phyloP scores from a whole-genome alignment of 2,888 invertebrate species.

The Aphelenchoides bicaudatus region DNA sequence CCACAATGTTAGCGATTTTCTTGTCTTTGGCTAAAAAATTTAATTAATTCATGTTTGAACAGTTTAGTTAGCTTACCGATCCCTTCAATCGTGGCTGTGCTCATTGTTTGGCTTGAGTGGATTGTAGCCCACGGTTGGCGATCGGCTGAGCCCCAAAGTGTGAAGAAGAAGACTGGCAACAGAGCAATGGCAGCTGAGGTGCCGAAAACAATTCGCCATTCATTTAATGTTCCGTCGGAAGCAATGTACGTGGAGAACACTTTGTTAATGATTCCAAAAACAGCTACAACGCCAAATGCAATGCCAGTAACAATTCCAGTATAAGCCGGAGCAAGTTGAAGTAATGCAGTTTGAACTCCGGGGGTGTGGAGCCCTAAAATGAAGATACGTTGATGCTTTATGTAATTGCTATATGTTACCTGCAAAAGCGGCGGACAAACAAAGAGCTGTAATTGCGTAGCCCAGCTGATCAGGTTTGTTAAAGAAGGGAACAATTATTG shows the following conservation, averaged over 20 bases:
- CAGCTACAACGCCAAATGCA: slow-evolving; percentile 54
- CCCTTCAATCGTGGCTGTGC: slow-evolving; percentile 1
- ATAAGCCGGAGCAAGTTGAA: slow-evolving; percentile 58
- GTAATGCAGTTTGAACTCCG: slow-evolving; percentile 57
- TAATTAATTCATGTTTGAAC: too few species aligned
- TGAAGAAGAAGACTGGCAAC: slow-evolving; percentile 55
- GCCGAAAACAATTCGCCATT: slow-evolving; percentile 55
- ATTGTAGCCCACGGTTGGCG: slow-evolving; percentile 17
- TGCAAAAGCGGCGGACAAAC: slow-evolving; percentile 55
- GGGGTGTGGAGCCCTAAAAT: slow-evolving; percentile 54
- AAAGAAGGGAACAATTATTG: slow-evolving; percentile 51
- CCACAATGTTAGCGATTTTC: background rate
- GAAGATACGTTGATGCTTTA: background rate
- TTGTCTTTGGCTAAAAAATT: background rate
- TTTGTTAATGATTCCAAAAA: slow-evolving; percentile 54
- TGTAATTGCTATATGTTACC: slow-evolving; percentile 32
- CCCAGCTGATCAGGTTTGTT: slow-evolving; percentile 29
- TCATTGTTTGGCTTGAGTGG: slow-evolving; percentile 1
- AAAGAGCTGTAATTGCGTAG: slow-evolving; percentile 47
- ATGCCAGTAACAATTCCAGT: slow-evolving; percentile 56
- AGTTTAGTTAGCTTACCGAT: background rate
- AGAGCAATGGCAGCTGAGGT: slow-evolving; percentile 54
- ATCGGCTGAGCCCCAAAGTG: slow-evolving; percentile 51
- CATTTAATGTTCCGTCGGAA: slow-evolving; percentile 27
- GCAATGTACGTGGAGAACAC: slow-evolving; percentile 46